Conservation (phyloP, 2,113 vertebrate species). For the Cheilinus undulatus region DNA sequence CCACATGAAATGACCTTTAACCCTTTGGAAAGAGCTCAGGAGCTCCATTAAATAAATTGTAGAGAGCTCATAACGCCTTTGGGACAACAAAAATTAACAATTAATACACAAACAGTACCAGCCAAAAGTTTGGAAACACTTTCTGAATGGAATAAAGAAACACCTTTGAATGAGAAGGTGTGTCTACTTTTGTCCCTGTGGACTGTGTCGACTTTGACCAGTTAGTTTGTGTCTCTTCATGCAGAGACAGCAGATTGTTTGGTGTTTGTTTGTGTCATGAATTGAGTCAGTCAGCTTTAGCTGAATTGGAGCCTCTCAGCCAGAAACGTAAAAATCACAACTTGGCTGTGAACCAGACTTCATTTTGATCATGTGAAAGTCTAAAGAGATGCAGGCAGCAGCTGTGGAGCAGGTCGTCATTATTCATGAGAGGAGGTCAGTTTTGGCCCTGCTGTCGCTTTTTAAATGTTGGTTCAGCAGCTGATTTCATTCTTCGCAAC, state of each 20-base stretch:
- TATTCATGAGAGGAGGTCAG: conserved; percentile 38
- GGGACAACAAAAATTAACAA: too few species aligned
- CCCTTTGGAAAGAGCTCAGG: too few species aligned
- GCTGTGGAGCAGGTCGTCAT: conserved; percentile 26
- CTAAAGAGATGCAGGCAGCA: conserved; percentile 16
- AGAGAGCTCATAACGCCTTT: too few species aligned
- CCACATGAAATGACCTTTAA: too few species aligned
- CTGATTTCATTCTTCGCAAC: conserved; percentile 11
- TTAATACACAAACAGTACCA: too few species aligned
- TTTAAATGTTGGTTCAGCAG: conserved; percentile 37
- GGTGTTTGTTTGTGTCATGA: conserved; percentile 41
- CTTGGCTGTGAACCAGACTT: conserved; percentile 5
- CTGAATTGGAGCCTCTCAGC: conserved; percentile 17
- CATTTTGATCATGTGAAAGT: too few species aligned
- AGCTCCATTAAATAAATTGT: too few species aligned
- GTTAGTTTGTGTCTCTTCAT: conserved; percentile 24
- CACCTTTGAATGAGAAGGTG: too few species aligned
- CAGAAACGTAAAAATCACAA: conserved; percentile 33
- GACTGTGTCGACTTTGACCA: conserved; percentile 32
- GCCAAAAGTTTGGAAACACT: too few species aligned
- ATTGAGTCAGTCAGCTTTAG: conserved; percentile 27
- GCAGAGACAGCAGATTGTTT: conserved; percentile 56
- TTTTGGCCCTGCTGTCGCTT: conserved; percentile 16
- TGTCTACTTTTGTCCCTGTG: too few species aligned
- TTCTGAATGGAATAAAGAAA: too few species aligned